Percentiles rank a stretch among this genome's conserved stretches.
These are phyloP conservation scores for Mactra quadrangularis DNA, from an alignment of 1,140 invertebrate genomes.

Conservation along the genomic window DNA sequence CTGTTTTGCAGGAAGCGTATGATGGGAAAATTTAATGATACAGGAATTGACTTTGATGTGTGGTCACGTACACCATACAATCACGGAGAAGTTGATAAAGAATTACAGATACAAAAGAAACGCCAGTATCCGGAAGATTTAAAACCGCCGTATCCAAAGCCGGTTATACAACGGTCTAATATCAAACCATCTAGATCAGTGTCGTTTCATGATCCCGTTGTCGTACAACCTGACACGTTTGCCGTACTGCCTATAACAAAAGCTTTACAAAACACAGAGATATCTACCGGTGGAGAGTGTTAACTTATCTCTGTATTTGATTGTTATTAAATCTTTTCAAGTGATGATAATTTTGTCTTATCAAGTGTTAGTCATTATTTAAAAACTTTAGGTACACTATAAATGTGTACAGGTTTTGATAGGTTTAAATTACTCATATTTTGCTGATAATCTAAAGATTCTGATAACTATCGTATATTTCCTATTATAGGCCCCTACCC, in stretches of 20 bases:
- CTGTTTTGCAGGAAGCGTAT: slow-evolving; percentile 73
- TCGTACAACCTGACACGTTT: slow-evolving; percentile 27
- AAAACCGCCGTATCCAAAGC: slow-evolving; percentile 70
- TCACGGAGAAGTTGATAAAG: slow-evolving; percentile 66
- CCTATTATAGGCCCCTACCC: too few species aligned
- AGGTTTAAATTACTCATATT: too few species aligned
- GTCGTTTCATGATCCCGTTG: slow-evolving; percentile 47
- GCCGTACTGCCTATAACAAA: slow-evolving; percentile 10
- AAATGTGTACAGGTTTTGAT: too few species aligned
- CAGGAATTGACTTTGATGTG: slow-evolving; percentile 71
- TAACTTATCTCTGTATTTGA: too few species aligned
- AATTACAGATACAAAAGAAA: slow-evolving; percentile 76
- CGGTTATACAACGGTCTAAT: slow-evolving; percentile 22
- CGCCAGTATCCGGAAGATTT: slow-evolving; percentile 70
- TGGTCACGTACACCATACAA: slow-evolving; percentile 69
- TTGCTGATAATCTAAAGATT: too few species aligned
- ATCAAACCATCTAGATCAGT: slow-evolving; percentile 24
- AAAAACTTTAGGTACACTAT: too few species aligned
- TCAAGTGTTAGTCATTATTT: too few species aligned
- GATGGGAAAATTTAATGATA: slow-evolving; percentile 70
- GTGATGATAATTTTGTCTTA: too few species aligned
- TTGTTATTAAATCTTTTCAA: too few species aligned
- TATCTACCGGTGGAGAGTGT: slow-evolving; percentile 3
- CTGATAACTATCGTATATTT: too few species aligned
- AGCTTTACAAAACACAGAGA: background rate